These are phyloP conservation scores for Hypomecis atomaria DNA, from an alignment of 2,888 invertebrate genomes.

Conservation along the genomic window DNA sequence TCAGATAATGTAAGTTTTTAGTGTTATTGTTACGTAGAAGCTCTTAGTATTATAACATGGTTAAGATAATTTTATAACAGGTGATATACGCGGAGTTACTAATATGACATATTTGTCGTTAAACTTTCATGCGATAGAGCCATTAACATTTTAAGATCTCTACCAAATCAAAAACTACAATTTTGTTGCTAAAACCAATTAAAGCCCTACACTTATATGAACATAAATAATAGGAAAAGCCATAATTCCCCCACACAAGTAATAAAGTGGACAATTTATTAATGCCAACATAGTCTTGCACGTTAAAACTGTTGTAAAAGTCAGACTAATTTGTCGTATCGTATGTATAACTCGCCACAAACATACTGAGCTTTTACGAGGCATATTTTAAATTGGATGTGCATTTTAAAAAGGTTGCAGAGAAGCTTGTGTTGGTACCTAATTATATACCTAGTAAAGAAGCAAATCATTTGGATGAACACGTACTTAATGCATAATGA, in stretches of 20 bases:
- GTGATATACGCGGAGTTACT: not conserved
- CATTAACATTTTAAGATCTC: not conserved
- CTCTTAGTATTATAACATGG: slow-evolving; percentile 1
- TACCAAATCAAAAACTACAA: slow-evolving; percentile 2
- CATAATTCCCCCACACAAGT: slow-evolving; percentile 15
- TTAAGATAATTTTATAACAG: not conserved
- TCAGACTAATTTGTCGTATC: slow-evolving; percentile 28
- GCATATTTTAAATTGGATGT: slow-evolving; percentile 14
- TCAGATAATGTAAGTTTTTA: slow-evolving; percentile 41
- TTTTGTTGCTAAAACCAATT: slow-evolving; percentile 13
- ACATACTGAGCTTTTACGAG: slow-evolving; percentile 17
- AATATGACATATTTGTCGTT: not conserved
- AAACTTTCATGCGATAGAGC: not conserved
- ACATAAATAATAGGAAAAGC: slow-evolving; percentile 15
- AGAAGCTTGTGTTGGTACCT: not conserved
- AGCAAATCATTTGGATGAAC: not conserved
- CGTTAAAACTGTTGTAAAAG: slow-evolving; percentile 28
- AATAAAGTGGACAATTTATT: slow-evolving; percentile 28
- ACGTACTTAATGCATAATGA: not conserved
- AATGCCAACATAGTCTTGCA: slow-evolving; percentile 27
- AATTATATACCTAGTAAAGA: not conserved
- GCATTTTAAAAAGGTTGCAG: slow-evolving; percentile 6
- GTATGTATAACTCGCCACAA: slow-evolving; percentile 21
- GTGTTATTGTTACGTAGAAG: slow-evolving; percentile 9
- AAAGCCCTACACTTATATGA: not conserved